phyloP scores from a whole-genome alignment of 2,113 vertebrate genomes.

The Camelus dromedarius region DNA sequence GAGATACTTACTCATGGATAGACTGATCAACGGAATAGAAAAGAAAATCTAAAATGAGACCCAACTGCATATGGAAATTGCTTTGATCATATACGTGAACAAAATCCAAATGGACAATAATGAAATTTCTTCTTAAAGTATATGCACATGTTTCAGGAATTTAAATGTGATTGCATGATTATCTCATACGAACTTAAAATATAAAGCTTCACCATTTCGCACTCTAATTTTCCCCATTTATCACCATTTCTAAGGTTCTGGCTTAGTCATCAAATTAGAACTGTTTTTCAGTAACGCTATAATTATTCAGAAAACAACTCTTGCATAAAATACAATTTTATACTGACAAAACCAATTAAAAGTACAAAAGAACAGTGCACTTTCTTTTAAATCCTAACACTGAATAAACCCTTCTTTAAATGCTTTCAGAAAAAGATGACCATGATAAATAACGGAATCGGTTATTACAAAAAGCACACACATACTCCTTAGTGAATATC shows the following conservation, averaged over 20 bases:
- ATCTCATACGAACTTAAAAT: not conserved
- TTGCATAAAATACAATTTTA: slow-evolving; percentile 27
- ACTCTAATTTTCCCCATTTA: slow-evolving; percentile 47
- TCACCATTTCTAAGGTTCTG: slow-evolving; percentile 53
- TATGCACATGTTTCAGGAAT: slow-evolving; percentile 39
- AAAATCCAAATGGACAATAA: not conserved
- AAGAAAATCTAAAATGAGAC: slow-evolving; percentile 24
- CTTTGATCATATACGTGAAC: not conserved
- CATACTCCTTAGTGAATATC: slow-evolving; percentile 98
- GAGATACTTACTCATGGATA: not conserved
- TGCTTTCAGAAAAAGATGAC: slow-evolving; percentile 50
- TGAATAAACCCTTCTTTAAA: slow-evolving; percentile 57
- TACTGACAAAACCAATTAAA: slow-evolving; percentile 71
- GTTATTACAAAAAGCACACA: slow-evolving; percentile 57
- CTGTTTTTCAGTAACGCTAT: slow-evolving; percentile 3
- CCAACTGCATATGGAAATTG: not conserved
- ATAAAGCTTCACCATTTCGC: not conserved
- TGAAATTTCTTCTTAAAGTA: not conserved
- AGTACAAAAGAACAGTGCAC: slow-evolving; percentile 31
- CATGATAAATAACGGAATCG: slow-evolving; percentile 11
- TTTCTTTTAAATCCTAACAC: slow-evolving; percentile 54
- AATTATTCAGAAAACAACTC: slow-evolving; percentile 65
- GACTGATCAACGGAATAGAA: not conserved
- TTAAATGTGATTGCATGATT: not conserved
- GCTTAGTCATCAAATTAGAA: slow-evolving; percentile 54